Percentiles rank a stretch among this genome's conserved stretches.
Conservation (phyloP, 2,888 invertebrate genomes). For the Drosophila infuscata region DNA sequence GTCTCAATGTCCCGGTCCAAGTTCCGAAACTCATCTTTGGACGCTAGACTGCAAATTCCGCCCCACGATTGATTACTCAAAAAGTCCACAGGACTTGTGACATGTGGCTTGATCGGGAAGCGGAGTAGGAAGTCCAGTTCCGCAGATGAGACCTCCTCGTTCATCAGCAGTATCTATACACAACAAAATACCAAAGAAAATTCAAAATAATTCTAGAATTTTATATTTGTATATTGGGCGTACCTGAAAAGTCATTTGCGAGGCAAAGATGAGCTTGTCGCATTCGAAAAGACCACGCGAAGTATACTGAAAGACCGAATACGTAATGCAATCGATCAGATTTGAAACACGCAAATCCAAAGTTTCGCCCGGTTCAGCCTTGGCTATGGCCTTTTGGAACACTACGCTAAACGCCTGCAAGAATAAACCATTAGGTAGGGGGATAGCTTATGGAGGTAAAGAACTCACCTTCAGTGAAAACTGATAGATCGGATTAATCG, state of each 20-base stretch:
- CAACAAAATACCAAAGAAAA: not conserved
- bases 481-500: conserved; percentile 98
- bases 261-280: conserved; percentile 97
- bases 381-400: conserved; percentile 97
- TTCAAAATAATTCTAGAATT: not conserved
- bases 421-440: not conserved
- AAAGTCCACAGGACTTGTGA: conserved; percentile 97
- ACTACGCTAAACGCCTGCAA: conserved; percentile 97
- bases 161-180: conserved; percentile 92
- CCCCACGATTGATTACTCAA: conserved; percentile 97
- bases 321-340: conserved; percentile 97
- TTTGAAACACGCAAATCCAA: conserved; percentile 92
- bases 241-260: conserved; percentile 98
- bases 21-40: conserved; percentile 96
- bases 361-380: conserved; percentile 92
- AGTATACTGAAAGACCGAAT: conserved; percentile 97
- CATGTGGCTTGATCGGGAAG: conserved; percentile 96
- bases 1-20: conserved; percentile 98
- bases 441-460: not conserved
- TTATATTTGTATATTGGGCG: rapidly evolving
- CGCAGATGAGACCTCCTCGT: conserved; percentile 92
- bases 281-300: conserved; percentile 97
- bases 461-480: conserved; percentile 94
- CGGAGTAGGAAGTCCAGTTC: conserved; percentile 97
- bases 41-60: conserved; percentile 95